A percentile compares a stretch with the other conserved stretches of the same genome.
These are phyloP conservation scores for Cantharis flavilabris DNA, from an alignment of 2,888 invertebrate genomes.

Conservation along the genomic window DNA sequence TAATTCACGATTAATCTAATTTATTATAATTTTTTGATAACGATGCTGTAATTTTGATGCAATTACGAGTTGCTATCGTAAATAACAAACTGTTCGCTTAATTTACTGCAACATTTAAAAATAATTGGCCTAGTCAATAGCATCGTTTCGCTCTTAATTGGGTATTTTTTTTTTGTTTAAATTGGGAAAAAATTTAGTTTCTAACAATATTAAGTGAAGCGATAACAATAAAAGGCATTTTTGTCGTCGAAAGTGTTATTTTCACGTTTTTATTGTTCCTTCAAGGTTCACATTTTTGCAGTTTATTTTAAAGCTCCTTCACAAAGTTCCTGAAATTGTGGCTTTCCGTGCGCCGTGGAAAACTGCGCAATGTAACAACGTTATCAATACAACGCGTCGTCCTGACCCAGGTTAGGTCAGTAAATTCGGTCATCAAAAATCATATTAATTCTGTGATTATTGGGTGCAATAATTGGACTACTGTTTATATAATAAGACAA, in stretches of 20 bases:
- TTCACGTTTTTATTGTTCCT: neutral
- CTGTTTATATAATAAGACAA: neutral
- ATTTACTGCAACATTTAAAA: neutral
- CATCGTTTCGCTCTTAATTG: neutral
- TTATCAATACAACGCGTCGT: constrained; percentile 45
- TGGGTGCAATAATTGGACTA: neutral
- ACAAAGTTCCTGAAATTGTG: constrained; percentile 13
- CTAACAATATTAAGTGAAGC: neutral
- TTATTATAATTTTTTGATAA: neutral
- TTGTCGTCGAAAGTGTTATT: neutral
- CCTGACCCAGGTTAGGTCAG: constrained; percentile 43
- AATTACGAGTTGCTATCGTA: neutral
- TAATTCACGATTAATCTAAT: neutral
- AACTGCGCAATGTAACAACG: constrained; percentile 39
- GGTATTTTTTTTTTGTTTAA: neutral
- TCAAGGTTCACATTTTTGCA: neutral
- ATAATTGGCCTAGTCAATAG: neutral
- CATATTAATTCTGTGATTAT: neutral
- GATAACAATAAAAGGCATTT: neutral
- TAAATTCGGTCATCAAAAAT: neutral
- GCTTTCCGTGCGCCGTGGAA: constrained; percentile 16
- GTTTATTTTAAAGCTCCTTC: constrained; percentile 1
- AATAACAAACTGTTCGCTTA: neutral
- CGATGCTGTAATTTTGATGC: neutral
- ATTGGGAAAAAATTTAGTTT: neutral